Base-by-base conservation (phyloP, 2,888 invertebrate genomes). In the Zaprionus bogoriensis region DNA sequence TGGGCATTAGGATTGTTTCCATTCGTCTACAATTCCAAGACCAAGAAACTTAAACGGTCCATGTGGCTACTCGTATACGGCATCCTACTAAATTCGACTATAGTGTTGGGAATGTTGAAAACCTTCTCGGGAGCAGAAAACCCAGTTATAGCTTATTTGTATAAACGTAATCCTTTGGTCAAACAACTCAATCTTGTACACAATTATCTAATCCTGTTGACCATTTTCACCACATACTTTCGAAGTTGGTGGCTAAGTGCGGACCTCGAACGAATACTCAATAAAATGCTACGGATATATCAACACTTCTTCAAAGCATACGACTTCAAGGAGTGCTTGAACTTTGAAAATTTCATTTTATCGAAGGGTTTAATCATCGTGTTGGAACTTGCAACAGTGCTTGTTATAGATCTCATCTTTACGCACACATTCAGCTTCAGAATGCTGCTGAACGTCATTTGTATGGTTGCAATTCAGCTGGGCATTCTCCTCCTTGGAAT, bases 1-100 rank as follows among this genome's bases (percentile, higher is more conserved):
- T 66, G 79, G 76, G 23, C 44, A 1, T 12, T 78, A 14, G 83
- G 83, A 0, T 4, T 82, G 5, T 67, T 78, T 12, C 83, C 77
- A 0, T 82, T 75, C n/a, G 25, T 36, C 4, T 62, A 60, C 20
- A 27, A 23, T 3, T 2, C 20, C 1, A 27, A 36, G 4, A 50
- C 17, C 7, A 12, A 23, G 2, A 50, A 51, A 38, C 4, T 79
- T 4, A 32, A 10, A 3, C 38, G 47, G 1, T 81, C 67, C 10
- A 45, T 19, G 5, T 69, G 78, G 69, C 17, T 79, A 0, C 6
- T 58, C 4, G 10, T 22, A 3, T 79, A 79, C 28, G 73, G 75
- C 0, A 28, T 70, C 2, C 1, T 54, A 0, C 0, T 61, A 0
- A 71, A 71, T 25, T 1, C 25, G 0, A n/a, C n/a, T n/a, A n/a